Evolutionary conservation across 2,797 vertebrate genomes (phyloP).

Genomic region (Mionectes olivaceus): DNA sequence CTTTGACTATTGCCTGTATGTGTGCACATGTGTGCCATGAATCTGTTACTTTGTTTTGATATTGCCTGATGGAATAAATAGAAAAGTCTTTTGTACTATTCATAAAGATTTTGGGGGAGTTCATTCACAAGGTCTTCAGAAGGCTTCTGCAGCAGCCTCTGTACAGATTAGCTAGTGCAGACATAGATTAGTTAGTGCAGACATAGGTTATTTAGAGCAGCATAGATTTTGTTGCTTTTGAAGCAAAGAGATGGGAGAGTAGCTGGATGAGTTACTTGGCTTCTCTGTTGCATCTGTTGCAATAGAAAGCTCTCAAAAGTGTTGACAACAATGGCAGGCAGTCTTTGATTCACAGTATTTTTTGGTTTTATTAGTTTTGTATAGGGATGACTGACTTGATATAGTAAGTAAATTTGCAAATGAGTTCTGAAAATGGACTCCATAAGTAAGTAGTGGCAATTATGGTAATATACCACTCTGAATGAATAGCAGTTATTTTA

Average conservation of each 20-base stretch:
- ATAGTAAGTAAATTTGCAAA: background rate
- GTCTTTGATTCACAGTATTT: background rate
- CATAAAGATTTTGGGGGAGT: background rate
- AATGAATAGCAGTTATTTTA: background rate
- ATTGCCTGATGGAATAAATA: background rate
- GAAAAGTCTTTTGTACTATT: background rate
- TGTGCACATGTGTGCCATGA: accelerated
- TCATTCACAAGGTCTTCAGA: background rate
- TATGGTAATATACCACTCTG: background rate
- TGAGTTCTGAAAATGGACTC: background rate
- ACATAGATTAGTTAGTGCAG: background rate
- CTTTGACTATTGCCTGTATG: background rate
- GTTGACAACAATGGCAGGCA: background rate
- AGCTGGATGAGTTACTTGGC: background rate
- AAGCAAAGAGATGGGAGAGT: background rate
- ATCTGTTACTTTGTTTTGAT: background rate
- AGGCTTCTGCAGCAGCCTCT: background rate
- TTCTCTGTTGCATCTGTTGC: background rate
- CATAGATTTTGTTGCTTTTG: background rate
- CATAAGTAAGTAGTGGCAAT: background rate
- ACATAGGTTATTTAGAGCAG: background rate
- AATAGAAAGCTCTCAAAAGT: background rate
- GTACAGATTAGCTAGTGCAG: background rate
- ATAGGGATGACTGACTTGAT: background rate
- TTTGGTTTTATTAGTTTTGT: background rate